Evolutionary conservation across 2,888 invertebrate genomes (phyloP), one percentile per base, ranked within the genome.

Genomic region (Polyploca ridens): DNA sequence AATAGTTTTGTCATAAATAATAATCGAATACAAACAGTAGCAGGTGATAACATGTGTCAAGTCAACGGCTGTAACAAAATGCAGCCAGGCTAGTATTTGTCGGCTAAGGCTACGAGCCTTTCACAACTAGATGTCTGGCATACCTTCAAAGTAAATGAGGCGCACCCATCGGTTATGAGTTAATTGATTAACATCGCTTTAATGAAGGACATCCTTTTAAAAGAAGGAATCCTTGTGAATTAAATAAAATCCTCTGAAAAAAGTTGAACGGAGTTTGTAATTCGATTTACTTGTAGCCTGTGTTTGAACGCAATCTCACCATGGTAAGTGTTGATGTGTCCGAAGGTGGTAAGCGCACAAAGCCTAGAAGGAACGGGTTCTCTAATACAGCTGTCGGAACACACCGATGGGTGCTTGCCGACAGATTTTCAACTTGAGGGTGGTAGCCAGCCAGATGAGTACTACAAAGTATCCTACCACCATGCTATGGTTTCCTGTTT

Each of bases 91-190:
- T 79, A 74, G 78, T 77, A 75, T 76, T 75, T 68, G 11, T 54
- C 54, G 54, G 68, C 70, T 73, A 74, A 76, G 72, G 73, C 78
- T 68, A 69, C 64, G 66, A 67, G 75, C 87, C 87, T 87, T 87
- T 88, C 87, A 86, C 85, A 81, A 84, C 84, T 70, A 77, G 77
- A 81, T 81, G 76, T 69, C 78, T 78, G 66, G 73, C 79, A 87
- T 88, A 83, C 84, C 77, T 75, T 68, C 68, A 69, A 73, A 68
- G 66, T 68, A 73, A 69, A 70, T 70, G 64, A 38, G 69, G 67
- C 65, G 66, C 68, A 69, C 60, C 71, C 57, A 65, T 19, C 14
- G 10, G 54, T 54, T 19, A 54, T 54, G 54, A 54, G 54, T 19
- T 54, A 8, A 54, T 54, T 54, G 16, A 49, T 49, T 14, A 49